Conservation (phyloP, 2,888 invertebrate species). For the Luperina nickerlii region DNA sequence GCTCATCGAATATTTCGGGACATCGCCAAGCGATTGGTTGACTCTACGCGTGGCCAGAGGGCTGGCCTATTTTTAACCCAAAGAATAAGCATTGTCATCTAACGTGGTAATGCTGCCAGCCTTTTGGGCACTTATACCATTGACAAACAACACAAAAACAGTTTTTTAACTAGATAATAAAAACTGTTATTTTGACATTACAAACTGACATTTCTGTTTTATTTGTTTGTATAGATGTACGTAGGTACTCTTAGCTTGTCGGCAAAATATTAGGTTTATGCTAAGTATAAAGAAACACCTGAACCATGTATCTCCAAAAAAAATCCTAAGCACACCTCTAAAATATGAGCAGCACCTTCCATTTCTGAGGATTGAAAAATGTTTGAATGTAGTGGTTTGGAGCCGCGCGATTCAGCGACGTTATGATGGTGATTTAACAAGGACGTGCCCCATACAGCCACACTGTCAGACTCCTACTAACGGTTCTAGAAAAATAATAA, state of each 20-base stretch:
- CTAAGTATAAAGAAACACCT: not conserved
- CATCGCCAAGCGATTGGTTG: no score
- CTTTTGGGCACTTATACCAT: no score
- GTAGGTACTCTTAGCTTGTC: no score
- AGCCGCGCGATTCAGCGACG: constrained; percentile 73
- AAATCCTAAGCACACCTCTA: constrained; percentile 17
- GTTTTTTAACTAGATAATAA: not conserved
- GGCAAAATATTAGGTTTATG: not conserved
- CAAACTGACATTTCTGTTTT: not conserved
- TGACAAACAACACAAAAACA: no score
- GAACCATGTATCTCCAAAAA: not conserved
- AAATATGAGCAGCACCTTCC: constrained; percentile 63
- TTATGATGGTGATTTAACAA: constrained; percentile 79
- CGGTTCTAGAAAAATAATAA: constrained; percentile 6
- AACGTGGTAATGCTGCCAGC: no score
- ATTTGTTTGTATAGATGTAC: not conserved
- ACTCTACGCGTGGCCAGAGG: no score
- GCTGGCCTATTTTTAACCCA: no score
- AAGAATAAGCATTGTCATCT: no score
- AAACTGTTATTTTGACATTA: not conserved
- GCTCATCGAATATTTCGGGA: no score
- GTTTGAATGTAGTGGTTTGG: constrained; percentile 69
- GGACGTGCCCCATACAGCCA: constrained; percentile 72
- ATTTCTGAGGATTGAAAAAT: constrained; percentile 75
- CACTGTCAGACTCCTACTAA: constrained; percentile 64